Conservation (phyloP, 2,888 invertebrate species). For the Dysmachus trigonus region DNA sequence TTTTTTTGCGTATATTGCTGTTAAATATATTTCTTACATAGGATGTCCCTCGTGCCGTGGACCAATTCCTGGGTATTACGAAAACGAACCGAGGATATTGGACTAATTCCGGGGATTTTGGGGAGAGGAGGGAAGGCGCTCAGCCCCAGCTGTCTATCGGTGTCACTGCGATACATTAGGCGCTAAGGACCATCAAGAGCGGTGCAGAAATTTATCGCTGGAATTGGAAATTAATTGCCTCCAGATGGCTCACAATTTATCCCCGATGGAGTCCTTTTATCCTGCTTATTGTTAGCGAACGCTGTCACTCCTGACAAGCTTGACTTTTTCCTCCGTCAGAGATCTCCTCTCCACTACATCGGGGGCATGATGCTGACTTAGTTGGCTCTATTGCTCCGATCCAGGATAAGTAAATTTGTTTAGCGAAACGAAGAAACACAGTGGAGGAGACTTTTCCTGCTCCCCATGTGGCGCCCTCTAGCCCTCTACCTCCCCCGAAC, state of each 20-base stretch:
- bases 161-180: background rate
- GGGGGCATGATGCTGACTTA: background rate
- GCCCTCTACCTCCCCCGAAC: background rate
- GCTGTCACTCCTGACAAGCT: background rate
- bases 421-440: background rate
- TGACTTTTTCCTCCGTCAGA: background rate
- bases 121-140: background rate
- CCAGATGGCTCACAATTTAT: constrained; percentile 28
- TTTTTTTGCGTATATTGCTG: no score
- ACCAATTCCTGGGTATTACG: background rate
- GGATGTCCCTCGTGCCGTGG: background rate
- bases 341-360: background rate
- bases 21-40: background rate
- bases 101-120: background rate
- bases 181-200: constrained; percentile 5
- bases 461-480: background rate
- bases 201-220: background rate
- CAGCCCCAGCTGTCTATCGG: background rate
- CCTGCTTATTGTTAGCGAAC: background rate
- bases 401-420: constrained; percentile 13
- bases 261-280: background rate
- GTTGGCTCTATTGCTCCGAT: background rate
- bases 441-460: background rate
- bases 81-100: background rate
- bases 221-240: constrained; percentile 42